Evolutionary conservation across 2,888 invertebrate species (phyloP).

Genomic region (Taphrorychus bicolor): DNA sequence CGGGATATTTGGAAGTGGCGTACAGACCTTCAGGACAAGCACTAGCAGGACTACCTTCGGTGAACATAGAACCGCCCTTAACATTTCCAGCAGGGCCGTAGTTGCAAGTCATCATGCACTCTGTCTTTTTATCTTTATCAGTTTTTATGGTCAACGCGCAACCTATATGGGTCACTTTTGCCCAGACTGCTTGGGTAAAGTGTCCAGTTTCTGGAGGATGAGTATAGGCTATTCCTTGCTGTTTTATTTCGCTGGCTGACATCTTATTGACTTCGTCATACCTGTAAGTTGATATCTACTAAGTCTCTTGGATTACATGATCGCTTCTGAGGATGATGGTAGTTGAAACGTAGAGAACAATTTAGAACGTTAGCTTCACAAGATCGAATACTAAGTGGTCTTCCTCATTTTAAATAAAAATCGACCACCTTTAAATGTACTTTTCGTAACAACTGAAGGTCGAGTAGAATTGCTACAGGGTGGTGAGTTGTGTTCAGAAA

Average conservation of each 20-base stretch:
- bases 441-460: too few relatives aligned
- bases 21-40: background rate
- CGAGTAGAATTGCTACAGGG: too few relatives aligned
- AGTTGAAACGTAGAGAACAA: too few relatives aligned
- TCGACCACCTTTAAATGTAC: too few relatives aligned
- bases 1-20: background rate
- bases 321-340: too few relatives aligned
- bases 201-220: conserved; percentile 1
- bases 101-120: conserved; percentile 22
- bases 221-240: background rate
- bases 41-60: conserved; percentile 10
- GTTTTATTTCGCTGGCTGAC: background rate
- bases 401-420: too few relatives aligned
- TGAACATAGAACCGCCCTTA: background rate
- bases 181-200: conserved; percentile 26
- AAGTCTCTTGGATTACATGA: too few relatives aligned
- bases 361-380: too few relatives aligned
- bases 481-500: too few relatives aligned
- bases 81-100: conserved; percentile 22
- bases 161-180: conserved; percentile 17
- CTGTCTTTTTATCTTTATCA: background rate
- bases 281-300: too few relatives aligned
- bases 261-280: background rate
- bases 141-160: conserved; percentile 7
- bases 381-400: too few relatives aligned